A percentile compares a stretch with the other conserved stretches of the same genome.
phyloP scores from a whole-genome alignment of 2,113 vertebrate genomes.

The Trogon melanurus region DNA sequence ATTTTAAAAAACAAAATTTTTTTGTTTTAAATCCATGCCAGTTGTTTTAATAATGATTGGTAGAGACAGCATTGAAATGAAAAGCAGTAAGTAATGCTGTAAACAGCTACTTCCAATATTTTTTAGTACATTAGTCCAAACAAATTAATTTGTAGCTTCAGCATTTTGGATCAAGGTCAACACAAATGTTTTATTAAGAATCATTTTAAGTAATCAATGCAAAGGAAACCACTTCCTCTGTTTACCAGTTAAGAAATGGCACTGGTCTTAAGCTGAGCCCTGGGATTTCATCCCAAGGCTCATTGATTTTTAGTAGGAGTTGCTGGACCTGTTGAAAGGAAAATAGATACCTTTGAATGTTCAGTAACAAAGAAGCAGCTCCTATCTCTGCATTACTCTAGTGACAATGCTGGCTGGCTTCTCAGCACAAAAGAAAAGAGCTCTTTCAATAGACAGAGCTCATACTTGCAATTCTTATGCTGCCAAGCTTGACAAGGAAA shows the following conservation, averaged over 20 bases:
- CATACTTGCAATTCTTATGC: slow-evolving; percentile 11
- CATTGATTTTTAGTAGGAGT: slow-evolving; percentile 19
- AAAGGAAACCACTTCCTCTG: background rate
- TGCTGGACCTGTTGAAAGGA: background rate
- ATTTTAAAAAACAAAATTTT: background rate
- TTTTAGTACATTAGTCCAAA: background rate
- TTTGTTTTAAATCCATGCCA: background rate
- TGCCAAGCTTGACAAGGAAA: slow-evolving; percentile 26
- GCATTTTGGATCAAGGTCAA: background rate
- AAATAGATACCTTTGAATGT: background rate
- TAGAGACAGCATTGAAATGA: background rate
- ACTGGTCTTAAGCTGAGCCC: background rate
- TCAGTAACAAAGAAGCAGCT: slow-evolving; percentile 8
- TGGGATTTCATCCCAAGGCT: background rate
- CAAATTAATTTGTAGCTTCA: background rate
- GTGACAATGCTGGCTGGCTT: slow-evolving; percentile 23
- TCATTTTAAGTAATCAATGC: background rate
- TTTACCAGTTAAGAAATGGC: background rate
- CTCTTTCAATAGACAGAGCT: slow-evolving; percentile 15
- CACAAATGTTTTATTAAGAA: background rate
- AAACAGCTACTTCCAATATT: background rate
- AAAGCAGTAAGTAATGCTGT: background rate
- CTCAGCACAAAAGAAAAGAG: background rate
- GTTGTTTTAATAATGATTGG: background rate
- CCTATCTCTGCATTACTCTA: background rate